Percentiles rank a stretch among this genome's conserved stretches.
phyloP scores from a whole-genome alignment of 2,888 invertebrate species.

The Danaus chrysippus region DNA sequence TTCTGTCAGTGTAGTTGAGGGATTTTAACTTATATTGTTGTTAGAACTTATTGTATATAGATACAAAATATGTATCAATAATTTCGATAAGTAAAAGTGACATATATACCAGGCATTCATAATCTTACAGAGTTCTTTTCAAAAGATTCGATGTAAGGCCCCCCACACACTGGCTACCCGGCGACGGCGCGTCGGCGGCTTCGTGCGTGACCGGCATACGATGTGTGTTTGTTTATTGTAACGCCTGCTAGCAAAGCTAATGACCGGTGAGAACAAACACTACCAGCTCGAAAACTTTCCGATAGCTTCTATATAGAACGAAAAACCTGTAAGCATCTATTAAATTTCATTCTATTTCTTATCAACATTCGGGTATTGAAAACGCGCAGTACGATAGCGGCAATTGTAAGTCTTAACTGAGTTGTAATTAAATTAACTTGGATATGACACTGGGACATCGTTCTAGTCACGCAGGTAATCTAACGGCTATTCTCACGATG shows the following conservation, averaged over 20 bases:
- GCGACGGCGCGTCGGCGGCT: conserved; percentile 28
- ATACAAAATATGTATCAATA: background rate
- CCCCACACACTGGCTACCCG: conserved; percentile 30
- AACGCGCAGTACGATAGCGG: background rate
- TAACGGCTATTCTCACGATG: conserved; percentile 24
- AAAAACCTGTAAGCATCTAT: background rate
- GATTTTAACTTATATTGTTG: too few species aligned
- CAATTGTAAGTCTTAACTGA: background rate
- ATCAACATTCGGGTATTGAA: background rate
- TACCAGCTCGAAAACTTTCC: conserved; percentile 4
- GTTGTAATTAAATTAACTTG: background rate
- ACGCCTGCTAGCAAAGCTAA: conserved; percentile 14
- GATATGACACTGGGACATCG: conserved; percentile 3
- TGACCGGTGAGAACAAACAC: conserved; percentile 20
- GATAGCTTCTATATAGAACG: background rate
- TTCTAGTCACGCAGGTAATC: conserved; percentile 5
- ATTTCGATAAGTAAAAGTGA: background rate
- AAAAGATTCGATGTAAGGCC: conserved; percentile 18
- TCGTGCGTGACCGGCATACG: conserved; percentile 31
- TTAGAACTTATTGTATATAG: background rate
- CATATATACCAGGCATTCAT: conserved; percentile 12
- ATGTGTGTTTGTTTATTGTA: conserved; percentile 7
- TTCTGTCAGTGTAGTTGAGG: too few species aligned
- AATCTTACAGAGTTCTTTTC: conserved; percentile 26
- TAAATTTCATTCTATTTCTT: background rate